Base-by-base conservation (phyloP, 2,113 vertebrate species). In the Otus sunia region DNA sequence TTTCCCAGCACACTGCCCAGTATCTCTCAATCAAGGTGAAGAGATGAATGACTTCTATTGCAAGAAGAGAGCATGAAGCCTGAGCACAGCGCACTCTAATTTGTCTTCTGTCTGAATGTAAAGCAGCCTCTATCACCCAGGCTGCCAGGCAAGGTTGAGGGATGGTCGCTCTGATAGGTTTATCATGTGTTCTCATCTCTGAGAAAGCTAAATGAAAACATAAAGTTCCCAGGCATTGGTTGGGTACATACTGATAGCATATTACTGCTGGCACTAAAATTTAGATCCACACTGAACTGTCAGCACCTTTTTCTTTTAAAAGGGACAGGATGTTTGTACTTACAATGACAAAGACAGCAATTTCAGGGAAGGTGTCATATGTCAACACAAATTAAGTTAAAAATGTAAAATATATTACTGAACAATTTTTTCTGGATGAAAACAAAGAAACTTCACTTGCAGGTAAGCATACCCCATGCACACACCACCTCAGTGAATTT, bases 121-220 rank as follows among this genome's bases (percentile, higher is more conserved):
- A 94, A 97, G 85, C 90, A 97, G 95, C 58, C 36, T 83, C 66
- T 96, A 88, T 98, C 96, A 94, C 71, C 92, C 77, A 78, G 78
- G 49, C 96, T 97, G 94, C 94, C 96, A 95, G 81, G 86, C 83
- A 56, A 98, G 90, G 92, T 62, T 98, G 98, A 98, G 94, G 97
- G 94, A 98, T 97, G 93, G 97, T 88, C 76, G 34, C 60, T 84
- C 88, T 97, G 96, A 98, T 98, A 96, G 96, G 96, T 98, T 98
- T 98, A 98, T 98, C 97, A 97, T 97, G 86, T 86, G 86, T 94
- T 87, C 96, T 97, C 94, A 97, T 98, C 97, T 96, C 72, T 84
- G 63, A 73, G 97, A 96, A 86, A 95, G 73, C 90, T 92, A 97
- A 98, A 97, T 96, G 95, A 96, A 97, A 96, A 96, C 88, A 95